Percentiles rank a stretch among this genome's conserved stretches.
These are phyloP conservation scores for Sebastes hopkinsi DNA, from an alignment of 2,797 vertebrate species.

Conservation along the genomic window DNA sequence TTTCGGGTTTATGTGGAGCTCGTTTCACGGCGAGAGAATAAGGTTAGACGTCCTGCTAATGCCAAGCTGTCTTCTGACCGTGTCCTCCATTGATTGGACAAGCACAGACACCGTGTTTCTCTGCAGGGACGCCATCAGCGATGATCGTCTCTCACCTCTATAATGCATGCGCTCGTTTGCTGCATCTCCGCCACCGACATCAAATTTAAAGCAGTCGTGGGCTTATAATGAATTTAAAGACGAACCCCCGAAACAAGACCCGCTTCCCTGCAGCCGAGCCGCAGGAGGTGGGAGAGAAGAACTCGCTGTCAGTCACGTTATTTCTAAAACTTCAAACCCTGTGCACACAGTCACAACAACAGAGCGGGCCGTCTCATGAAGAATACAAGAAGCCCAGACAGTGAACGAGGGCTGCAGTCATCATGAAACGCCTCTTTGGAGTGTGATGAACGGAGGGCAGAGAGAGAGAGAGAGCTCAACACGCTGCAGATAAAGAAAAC, in stretches of 20 bases:
- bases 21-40: conserved; percentile 22
- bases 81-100: conserved; percentile 41
- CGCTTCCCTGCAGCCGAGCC: neutral
- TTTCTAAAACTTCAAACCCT: neutral
- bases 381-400: neutral
- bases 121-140: conserved; percentile 10
- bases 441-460: neutral
- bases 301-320: neutral
- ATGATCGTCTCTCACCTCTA: neutral
- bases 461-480: neutral
- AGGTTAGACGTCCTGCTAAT: conserved; percentile 28
- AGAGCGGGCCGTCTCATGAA: neutral
- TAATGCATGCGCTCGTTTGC: conserved; percentile 10
- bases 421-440: neutral
- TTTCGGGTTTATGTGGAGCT: neutral
- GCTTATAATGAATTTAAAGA: conserved; percentile 20
- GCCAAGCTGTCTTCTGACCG: conserved; percentile 7
- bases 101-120: conserved; percentile 17
- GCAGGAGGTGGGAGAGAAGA: neutral
- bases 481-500: neutral
- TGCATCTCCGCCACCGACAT: neutral
- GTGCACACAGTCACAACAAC: neutral
- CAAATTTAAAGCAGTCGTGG: neutral
- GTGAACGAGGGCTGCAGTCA: neutral
- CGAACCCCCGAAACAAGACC: neutral